Conservation (phyloP, 2,113 vertebrate genomes). For the Cryptoleucopteryx plumbea region DNA sequence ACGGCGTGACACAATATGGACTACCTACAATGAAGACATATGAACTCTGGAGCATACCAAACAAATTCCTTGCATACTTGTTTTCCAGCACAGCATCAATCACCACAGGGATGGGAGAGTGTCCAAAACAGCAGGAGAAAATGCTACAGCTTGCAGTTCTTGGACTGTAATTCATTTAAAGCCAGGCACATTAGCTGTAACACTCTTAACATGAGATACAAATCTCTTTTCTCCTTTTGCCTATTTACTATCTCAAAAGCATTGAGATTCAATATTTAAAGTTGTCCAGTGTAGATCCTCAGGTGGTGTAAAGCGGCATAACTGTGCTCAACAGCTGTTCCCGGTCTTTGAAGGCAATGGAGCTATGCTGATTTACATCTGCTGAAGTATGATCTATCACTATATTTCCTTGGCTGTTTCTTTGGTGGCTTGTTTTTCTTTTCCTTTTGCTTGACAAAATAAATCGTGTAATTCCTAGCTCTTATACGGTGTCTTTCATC, state of each 20-base stretch:
- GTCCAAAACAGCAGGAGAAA: constrained; percentile 67
- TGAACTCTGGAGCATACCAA: constrained; percentile 66
- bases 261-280: constrained; percentile 47
- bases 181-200: constrained; percentile 28
- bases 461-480: not conserved
- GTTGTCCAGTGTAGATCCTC: not conserved
- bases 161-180: constrained; percentile 64
- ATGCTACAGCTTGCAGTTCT: constrained; percentile 66
- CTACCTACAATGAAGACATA: constrained; percentile 71
- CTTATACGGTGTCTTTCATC: not conserved
- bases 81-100: constrained; percentile 68
- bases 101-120: constrained; percentile 63
- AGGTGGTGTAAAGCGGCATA: constrained; percentile 15
- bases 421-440: constrained; percentile 17
- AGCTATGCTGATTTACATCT: constrained; percentile 22
- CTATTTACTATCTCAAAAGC: constrained; percentile 45
- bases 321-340: constrained; percentile 18
- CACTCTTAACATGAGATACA: constrained; percentile 41
- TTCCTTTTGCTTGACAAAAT: constrained; percentile 36
- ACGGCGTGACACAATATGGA: constrained; percentile 63
- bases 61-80: constrained; percentile 69
- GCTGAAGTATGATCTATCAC: constrained; percentile 22
- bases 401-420: not conserved
- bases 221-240: constrained; percentile 41
- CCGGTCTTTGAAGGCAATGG: constrained; percentile 32